These are phyloP conservation scores for Germaria angustata DNA, from an alignment of 2,888 invertebrate genomes.

Conservation along the genomic window DNA sequence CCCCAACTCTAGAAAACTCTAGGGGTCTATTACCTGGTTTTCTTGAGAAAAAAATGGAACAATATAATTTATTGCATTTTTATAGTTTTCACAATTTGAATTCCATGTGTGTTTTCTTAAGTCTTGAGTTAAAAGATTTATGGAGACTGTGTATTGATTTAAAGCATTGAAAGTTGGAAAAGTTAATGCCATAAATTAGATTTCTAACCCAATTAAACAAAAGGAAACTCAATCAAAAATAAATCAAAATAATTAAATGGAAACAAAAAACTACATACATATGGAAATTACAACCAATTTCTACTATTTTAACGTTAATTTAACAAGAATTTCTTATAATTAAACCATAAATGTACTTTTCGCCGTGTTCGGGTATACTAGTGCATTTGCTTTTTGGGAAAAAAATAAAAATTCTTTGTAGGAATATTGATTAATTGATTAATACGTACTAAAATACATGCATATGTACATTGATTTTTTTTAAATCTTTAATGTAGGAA, in stretches of 20 bases:
- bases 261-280: not conserved
- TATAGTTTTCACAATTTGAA: conserved; percentile 24
- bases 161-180: conserved; percentile 23
- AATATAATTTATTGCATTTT: conserved; percentile 8
- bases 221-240: not conserved
- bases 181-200: conserved; percentile 33
- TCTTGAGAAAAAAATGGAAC: not conserved
- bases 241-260: conserved; percentile 23
- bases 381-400: too few relatives aligned
- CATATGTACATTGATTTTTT: too few relatives aligned
- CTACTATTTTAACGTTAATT: too few relatives aligned
- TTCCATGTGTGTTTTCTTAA: conserved; percentile 14
- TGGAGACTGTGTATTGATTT: conserved; percentile 11
- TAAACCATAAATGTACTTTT: too few relatives aligned
- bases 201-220: conserved; percentile 26
- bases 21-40: not conserved
- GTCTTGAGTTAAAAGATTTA: conserved; percentile 35
- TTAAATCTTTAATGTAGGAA: too few relatives aligned
- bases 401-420: too few relatives aligned
- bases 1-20: not conserved
- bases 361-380: too few relatives aligned
- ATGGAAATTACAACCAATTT: not conserved
- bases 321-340: too few relatives aligned
- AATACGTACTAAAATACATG: too few relatives aligned
- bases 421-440: too few relatives aligned